Evolutionary conservation across 2,888 invertebrate species (phyloP), one percentile per base, ranked within the genome.

Genomic region (Spisula solida): DNA sequence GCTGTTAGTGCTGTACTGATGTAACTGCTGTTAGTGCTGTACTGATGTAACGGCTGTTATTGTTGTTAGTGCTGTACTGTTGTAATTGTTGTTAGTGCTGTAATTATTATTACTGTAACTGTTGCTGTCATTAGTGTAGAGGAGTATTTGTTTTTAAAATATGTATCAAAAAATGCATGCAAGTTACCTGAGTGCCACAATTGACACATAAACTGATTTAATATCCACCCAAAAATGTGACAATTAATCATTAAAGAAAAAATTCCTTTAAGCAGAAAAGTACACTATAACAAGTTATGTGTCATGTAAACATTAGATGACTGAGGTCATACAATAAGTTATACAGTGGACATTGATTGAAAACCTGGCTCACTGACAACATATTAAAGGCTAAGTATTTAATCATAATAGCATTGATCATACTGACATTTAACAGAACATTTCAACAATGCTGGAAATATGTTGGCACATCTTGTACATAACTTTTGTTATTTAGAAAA

Each of bases 361-460:
- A 60, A 60, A 60, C 20, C 34, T 75, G 75, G 75, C 75, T 31
- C 16, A 18, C 18, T 75, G 75, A 75, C 75, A 75, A 75, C 31
- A 75, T 75, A 29, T 31, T 29, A 75, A 75, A 75, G 75, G 75
- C 25, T 25, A 75, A 31, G 29, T 34, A 75, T 75, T 51, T 75
- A 75, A 75, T 75, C 31, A 75, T 75, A 16, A 75, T 34, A 31
- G 16, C 16, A 75, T 75, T 75, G 75, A 75, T 75, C 34, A 75
- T 0, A 1, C 18, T 75, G 75, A 75, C 75, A 75, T 75, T 75
- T 75, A 14, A 75, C 41, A n/a, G 25, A 60, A 12, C 51, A 51
- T 25, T n/a, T 66, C 25, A 66, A 66, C 60, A 66, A 66, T 25
- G 60, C 6, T 8, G 60, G 20, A 25, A 66, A 51, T 60, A 60